A percentile compares a stretch with the other conserved stretches of the same genome.
Evolutionary conservation across 2,797 vertebrate species (phyloP).

Genomic region (Hippoglossus hippoglossus): DNA sequence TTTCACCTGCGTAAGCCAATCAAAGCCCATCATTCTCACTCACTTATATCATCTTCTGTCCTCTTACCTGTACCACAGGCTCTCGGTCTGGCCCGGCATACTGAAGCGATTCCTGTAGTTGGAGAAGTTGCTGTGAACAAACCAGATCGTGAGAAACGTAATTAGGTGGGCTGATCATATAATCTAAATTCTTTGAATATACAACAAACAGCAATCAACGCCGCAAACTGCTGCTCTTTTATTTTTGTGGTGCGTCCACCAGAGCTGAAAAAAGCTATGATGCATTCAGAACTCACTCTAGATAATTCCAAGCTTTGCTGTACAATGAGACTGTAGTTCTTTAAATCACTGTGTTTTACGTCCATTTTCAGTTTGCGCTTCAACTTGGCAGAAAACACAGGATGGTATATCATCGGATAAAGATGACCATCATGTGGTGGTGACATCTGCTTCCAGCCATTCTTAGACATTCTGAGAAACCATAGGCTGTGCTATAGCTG

Average conservation of each 20-base stretch:
- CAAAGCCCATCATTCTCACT: neutral
- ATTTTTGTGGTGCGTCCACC: slow-evolving; percentile 21
- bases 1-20: slow-evolving; percentile 2
- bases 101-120: slow-evolving; percentile 93
- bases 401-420: slow-evolving; percentile 27
- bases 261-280: slow-evolving; percentile 12
- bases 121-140: slow-evolving; percentile 89
- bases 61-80: slow-evolving; percentile 93
- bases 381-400: slow-evolving; percentile 9
- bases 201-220: slow-evolving; percentile 45
- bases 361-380: slow-evolving; percentile 25
- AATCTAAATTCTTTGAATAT: slow-evolving; percentile 54
- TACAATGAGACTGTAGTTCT: slow-evolving; percentile 31
- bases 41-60: neutral
- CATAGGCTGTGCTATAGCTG: slow-evolving; percentile 26
- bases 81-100: slow-evolving; percentile 90
- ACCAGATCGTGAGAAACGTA: slow-evolving; percentile 29
- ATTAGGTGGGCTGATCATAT: slow-evolving; percentile 30
- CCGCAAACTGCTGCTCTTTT: slow-evolving; percentile 36
- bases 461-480: slow-evolving; percentile 48
- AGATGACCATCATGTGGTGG: slow-evolving; percentile 40
- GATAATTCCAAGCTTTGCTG: slow-evolving; percentile 29
- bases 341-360: slow-evolving; percentile 35
- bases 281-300: slow-evolving; percentile 16
- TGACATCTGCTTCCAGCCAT: slow-evolving; percentile 39